Evolutionary conservation across 2,113 vertebrate genomes (phyloP), one percentile per base, ranked within the genome.

Genomic region (Hemibates koningsi): DNA sequence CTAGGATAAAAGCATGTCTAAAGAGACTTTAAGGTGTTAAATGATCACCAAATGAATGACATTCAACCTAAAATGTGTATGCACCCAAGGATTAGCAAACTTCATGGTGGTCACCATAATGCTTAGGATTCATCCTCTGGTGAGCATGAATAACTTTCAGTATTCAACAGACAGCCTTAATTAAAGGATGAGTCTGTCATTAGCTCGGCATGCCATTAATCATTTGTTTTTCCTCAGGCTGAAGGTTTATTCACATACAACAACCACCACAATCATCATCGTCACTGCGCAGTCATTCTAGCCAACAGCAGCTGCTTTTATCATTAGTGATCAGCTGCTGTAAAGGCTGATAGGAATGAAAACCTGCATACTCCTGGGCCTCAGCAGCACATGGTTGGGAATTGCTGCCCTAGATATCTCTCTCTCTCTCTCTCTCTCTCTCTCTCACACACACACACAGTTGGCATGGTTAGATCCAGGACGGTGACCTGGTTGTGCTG

Each of bases 401-500:
- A 92, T 86, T 86, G 71, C 79, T 94, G 93, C 78, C 93, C 94
- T 90, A 94, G 88, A 95, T 94, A 91, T 81, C 66, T 43, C 53
- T 57, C 50, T 2, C 66, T 3, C 68, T 19, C 76, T 34, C 80
- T 19, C 57, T 54, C 48, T 81, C 68, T 43, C 41, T 59, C 50
- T 2, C 68, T 43, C 52, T 1, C 68, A 91, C 89, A 73, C 83
- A 71, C 82, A 82, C 82, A 80, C 76, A 91, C 80, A 81, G 63
- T 84, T 89, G 92, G 88, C 89, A 88, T 86, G 89, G 93, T 91
- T 92, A 90, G 91, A 95, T 93, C 92, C 91, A 91, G 93, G 90
- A 93, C 93, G 92, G 90, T 96, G 95, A 96, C 95, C 95, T 96
- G 96, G 95, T 96, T 96, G 95, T 92, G 92, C 90, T 94, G 95